A percentile compares a stretch with the other conserved stretches of the same genome.
phyloP scores from a whole-genome alignment of 2,113 vertebrate genomes.

The Dolichallabes microphthalmus region DNA sequence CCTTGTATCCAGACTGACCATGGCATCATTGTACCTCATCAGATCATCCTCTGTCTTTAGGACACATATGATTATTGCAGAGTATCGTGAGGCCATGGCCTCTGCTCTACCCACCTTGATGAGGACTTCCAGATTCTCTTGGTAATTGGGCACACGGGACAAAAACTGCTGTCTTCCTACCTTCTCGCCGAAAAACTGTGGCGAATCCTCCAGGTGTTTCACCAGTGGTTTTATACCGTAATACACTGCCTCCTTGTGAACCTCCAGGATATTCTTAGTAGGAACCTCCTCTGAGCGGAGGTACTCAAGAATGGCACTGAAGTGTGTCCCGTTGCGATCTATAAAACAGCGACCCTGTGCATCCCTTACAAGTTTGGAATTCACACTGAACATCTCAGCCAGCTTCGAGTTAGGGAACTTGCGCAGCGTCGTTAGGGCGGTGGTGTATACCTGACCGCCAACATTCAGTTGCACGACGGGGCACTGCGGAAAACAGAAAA shows the following conservation, averaged over 20 bases:
- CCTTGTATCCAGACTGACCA: conserved; percentile 72
- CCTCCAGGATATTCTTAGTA: conserved; percentile 72
- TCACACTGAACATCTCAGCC: conserved; percentile 76
- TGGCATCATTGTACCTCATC: conserved; percentile 66
- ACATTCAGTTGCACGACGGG: conserved; percentile 82
- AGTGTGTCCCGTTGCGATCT: conserved; percentile 81
- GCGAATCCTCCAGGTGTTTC: conserved; percentile 84
- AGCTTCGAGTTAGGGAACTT: conserved; percentile 81
- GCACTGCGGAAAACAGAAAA: conserved; percentile 61
- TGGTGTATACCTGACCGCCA: conserved; percentile 81
- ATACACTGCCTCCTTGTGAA: conserved; percentile 83
- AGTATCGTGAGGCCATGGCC: conserved; percentile 77
- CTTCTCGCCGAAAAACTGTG: conserved; percentile 83
- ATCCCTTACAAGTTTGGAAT: conserved; percentile 68
- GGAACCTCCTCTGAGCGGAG: conserved; percentile 80
- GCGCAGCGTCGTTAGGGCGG: conserved; percentile 77
- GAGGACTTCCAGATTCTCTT: conserved; percentile 89
- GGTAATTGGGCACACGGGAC: conserved; percentile 82
- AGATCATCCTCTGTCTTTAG: conserved; percentile 77
- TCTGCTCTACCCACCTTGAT: conserved; percentile 85
- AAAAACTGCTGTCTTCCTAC: conserved; percentile 88
- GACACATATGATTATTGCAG: conserved; percentile 78
- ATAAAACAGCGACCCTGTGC: conserved; percentile 81
- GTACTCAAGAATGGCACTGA: conserved; percentile 83
- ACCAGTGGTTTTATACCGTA: conserved; percentile 81